phyloP scores from a whole-genome alignment of 2,888 invertebrate genomes.

The Oligia latruncula region DNA sequence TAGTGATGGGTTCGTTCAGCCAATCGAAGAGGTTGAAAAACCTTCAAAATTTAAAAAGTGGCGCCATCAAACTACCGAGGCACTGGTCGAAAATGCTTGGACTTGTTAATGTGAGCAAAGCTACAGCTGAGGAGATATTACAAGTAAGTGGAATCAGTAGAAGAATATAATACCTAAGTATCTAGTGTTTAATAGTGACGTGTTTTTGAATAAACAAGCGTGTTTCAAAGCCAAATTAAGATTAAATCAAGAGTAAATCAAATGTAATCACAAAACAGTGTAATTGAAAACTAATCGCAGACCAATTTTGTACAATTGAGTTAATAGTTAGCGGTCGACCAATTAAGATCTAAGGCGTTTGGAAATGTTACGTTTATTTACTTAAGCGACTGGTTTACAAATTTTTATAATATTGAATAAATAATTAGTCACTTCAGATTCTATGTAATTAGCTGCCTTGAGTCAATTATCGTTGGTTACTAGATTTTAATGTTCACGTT shows the following conservation, averaged over 20 bases:
- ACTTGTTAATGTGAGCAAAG: slow-evolving; percentile 73
- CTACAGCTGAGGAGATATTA: slow-evolving; percentile 78
- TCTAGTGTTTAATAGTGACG: not conserved
- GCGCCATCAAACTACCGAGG: slow-evolving; percentile 79
- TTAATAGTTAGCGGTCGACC: not conserved
- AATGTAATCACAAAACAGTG: not conserved
- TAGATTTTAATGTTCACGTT: not conserved
- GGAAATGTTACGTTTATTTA: slow-evolving; percentile 9
- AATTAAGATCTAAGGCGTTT: not conserved
- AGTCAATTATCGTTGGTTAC: slow-evolving; percentile 2
- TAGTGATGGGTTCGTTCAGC: slow-evolving; percentile 74
- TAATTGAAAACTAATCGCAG: not conserved
- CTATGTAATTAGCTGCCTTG: not conserved
- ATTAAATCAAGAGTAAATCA: not conserved
- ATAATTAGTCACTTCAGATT: slow-evolving; percentile 21
- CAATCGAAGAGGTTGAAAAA: slow-evolving; percentile 74
- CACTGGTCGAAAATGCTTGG: slow-evolving; percentile 84
- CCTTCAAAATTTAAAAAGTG: slow-evolving; percentile 79
- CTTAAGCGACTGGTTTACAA: slow-evolving; percentile 5
- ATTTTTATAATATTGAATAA: slow-evolving; percentile 22
- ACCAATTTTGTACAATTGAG: slow-evolving; percentile 3
- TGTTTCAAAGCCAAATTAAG: not conserved
- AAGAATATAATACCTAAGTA: not conserved
- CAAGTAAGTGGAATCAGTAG: slow-evolving; percentile 73
- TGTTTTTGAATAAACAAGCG: not conserved